Base-by-base conservation (phyloP, 1,140 invertebrate genomes). In the Drosophila malerkotliana region DNA sequence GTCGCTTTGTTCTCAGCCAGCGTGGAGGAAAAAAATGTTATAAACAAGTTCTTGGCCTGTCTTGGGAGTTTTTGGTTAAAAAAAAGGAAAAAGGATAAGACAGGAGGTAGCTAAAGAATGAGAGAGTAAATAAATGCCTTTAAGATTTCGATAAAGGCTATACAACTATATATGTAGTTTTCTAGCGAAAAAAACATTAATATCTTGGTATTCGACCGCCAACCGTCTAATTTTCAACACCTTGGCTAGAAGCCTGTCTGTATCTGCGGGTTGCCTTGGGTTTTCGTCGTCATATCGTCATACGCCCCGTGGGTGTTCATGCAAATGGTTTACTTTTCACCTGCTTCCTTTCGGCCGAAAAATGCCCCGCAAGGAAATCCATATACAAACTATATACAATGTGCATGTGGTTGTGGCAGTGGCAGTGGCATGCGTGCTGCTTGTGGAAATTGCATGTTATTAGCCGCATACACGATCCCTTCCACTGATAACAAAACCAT, bases 221-320 rank as follows among this genome's bases (percentile, higher is more conserved):
- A 71, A 76, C 78, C 80, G 78, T 87, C 79, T 88, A 82, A 88
- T 82, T 87, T 87, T 87, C 82, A 87, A 88, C 82, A 87, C 82
- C 82, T 88, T 79, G 63, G 68, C 57, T 66, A 34, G 12, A 8
- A 15, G 66, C 32, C 44, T 3, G n/a, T 2, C 72, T 24, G 57
- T 12, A 30, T 12, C 73, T 52, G 61, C 80, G 63, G 55, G 53
- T 59, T 56, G 56, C 68, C 61, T 53, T 66, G 74, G 58, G 58
- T 37, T 69, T 59, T 58, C 72, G 62, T 76, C 72, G 72, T 74
- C 71, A 44, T 51, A 56, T 59, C 66, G 66, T 49, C 66, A 69
- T 69, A 68, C 66, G 63, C 66, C 66, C 66, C 66, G 66, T 77
- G 75, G 79, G 82, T 82, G 78, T 87, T 85, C 82, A 85, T 85